Evolutionary conservation across 2,888 invertebrate genomes (phyloP).

Genomic region (Rhogogaster chlorosoma): DNA sequence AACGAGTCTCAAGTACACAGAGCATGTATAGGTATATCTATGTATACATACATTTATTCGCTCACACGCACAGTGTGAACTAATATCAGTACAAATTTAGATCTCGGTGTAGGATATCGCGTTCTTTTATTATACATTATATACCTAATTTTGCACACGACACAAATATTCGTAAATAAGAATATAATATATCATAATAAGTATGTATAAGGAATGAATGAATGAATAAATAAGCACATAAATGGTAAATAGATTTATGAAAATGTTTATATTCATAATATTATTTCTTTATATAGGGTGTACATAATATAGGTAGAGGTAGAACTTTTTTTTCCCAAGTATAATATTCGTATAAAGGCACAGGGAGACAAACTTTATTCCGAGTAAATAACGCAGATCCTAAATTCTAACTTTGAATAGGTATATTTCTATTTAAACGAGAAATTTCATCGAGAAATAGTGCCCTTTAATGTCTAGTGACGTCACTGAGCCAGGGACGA

Average conservation of each 20-base stretch:
- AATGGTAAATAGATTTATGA: not conserved
- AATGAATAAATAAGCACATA: not conserved
- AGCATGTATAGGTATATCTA: not conserved
- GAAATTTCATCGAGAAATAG: conserved; percentile 59
- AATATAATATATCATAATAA: not conserved
- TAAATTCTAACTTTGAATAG: not conserved
- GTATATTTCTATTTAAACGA: conserved; percentile 16
- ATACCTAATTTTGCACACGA: not conserved
- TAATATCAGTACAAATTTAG: conserved; percentile 17
- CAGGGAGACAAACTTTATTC: not conserved
- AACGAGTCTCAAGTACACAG: not conserved
- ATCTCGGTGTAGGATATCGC: conserved; percentile 21
- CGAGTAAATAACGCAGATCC: not conserved
- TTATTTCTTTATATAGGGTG: not conserved
- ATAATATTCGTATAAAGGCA: not conserved
- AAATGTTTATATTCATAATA: not conserved
- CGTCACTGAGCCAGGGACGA: conserved; percentile 55
- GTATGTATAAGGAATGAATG: not conserved
- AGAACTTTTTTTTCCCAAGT: not conserved
- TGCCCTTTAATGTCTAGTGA: conserved; percentile 61
- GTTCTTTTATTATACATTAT: conserved; percentile 23
- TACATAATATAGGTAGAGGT: not conserved
- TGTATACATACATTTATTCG: not conserved
- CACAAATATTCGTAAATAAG: not conserved
- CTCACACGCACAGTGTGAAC: not conserved